Conservation (phyloP, 2,113 vertebrate genomes). For the Eurystomus gularis region DNA sequence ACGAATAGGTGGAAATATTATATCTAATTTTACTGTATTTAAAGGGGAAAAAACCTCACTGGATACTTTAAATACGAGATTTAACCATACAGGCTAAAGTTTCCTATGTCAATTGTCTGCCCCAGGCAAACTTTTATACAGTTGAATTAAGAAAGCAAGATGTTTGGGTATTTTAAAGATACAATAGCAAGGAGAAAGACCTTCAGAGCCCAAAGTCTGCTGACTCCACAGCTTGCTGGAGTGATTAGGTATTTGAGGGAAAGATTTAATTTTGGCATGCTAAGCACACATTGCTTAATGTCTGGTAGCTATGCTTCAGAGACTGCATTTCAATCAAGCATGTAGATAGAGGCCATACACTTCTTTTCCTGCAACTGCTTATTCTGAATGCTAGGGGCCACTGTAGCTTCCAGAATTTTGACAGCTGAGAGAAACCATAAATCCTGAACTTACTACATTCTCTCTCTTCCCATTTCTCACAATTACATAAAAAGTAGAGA, state of each 20-base stretch:
- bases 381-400: conserved; percentile 40
- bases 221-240: neutral
- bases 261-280: neutral
- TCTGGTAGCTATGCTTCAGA: neutral
- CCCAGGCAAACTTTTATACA: neutral
- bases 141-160: neutral
- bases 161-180: neutral
- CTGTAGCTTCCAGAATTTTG: conserved; percentile 32
- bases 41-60: neutral
- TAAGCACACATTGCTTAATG: neutral
- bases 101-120: neutral
- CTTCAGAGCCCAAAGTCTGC: neutral
- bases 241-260: neutral
- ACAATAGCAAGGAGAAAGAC: neutral
- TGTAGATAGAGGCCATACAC: neutral
- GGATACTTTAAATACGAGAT: neutral
- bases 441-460: neutral
- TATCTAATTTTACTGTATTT: neutral
- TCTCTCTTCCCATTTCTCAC: neutral
- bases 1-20: too few species aligned
- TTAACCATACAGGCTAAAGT: neutral
- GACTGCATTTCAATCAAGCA: neutral
- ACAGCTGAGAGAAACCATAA: neutral
- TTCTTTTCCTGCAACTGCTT: conserved; percentile 31
- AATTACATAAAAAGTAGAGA: neutral